Conservation (phyloP, 2,113 vertebrate genomes). For the Campylorhamphus procurvoides region DNA sequence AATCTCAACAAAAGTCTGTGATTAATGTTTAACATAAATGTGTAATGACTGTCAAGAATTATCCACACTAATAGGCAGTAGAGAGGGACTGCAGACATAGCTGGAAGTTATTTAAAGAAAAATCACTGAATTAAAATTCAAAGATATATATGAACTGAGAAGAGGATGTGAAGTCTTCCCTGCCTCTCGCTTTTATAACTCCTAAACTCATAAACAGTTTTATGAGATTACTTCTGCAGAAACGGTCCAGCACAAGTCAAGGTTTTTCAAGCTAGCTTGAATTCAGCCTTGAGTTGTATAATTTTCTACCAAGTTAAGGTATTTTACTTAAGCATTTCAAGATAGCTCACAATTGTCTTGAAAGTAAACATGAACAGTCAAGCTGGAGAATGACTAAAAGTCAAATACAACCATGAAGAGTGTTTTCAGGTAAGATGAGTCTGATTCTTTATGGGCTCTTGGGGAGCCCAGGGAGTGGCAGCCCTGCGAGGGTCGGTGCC, state of each 20-base stretch:
- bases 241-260: fast-evolving
- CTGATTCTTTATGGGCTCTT: neutral
- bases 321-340: neutral
- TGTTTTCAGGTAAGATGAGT: neutral
- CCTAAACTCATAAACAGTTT: neutral
- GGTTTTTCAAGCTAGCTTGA: neutral
- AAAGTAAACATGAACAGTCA: neutral
- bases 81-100: neutral
- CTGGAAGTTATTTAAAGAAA: conserved; percentile 4
- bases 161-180: neutral
- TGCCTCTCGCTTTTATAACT: neutral
- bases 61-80: neutral
- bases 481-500: fast-evolving
- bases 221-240: neutral
- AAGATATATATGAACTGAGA: neutral
- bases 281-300: neutral
- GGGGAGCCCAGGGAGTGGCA: fast-evolving
- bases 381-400: neutral
- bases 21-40: conserved; percentile 41
- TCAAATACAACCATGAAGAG: neutral
- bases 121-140: neutral
- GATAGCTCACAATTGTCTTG: neutral
- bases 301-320: neutral
- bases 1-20: conserved; percentile 38
- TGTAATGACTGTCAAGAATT: neutral